Conservation (phyloP, 2,797 vertebrate species). For the Alcedo quadribrachys region DNA sequence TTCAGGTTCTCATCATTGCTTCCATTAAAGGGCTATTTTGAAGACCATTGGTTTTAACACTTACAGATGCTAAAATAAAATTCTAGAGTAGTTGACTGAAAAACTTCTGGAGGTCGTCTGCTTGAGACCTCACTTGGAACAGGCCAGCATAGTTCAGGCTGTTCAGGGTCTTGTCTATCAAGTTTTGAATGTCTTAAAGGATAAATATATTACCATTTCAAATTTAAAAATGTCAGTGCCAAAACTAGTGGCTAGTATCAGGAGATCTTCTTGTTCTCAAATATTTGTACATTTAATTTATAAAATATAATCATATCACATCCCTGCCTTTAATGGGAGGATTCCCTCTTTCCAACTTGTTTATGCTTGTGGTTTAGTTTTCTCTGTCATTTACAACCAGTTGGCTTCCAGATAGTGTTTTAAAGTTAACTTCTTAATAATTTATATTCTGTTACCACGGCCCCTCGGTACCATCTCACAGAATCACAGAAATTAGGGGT, state of each 20-base stretch:
- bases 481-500: too few species aligned
- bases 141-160: neutral
- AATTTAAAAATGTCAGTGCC: neutral
- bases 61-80: neutral
- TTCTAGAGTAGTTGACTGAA: neutral
- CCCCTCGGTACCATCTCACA: neutral
- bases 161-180: neutral
- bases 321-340: neutral
- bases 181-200: neutral
- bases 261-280: neutral
- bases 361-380: neutral
- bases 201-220: neutral
- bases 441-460: neutral
- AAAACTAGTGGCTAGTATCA: neutral
- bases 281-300: neutral
- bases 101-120: neutral
- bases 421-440: neutral
- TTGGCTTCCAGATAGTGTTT: neutral
- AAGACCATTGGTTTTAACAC: neutral
- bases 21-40: rapidly evolving
- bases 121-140: neutral
- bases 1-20: neutral
- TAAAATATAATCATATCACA: neutral
- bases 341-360: neutral
- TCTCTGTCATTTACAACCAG: neutral